phyloP scores from a whole-genome alignment of 2,113 vertebrate genomes.

The Upupa epops region DNA sequence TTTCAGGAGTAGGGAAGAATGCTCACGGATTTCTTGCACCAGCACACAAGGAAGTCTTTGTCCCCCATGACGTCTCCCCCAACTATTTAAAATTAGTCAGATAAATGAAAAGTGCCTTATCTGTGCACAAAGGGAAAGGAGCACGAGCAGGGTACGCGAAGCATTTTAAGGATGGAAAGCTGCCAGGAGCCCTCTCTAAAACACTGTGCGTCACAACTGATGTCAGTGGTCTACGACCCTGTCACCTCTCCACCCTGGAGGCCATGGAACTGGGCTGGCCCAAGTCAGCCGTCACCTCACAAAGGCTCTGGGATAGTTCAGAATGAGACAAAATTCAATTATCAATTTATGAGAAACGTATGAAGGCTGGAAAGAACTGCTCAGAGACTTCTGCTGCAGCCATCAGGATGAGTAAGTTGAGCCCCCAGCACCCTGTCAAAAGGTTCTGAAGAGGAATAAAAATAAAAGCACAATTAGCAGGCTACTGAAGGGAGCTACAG shows the following conservation, averaged over 20 bases:
- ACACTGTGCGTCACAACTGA: not conserved
- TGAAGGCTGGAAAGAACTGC: not conserved
- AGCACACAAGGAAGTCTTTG: not conserved
- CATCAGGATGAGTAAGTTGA: not conserved
- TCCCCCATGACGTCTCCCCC: rapidly evolving
- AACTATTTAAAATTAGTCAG: not conserved
- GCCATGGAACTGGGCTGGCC: not conserved
- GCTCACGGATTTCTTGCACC: not conserved
- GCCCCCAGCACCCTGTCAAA: not conserved
- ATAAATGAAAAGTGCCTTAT: not conserved
- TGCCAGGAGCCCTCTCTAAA: not conserved
- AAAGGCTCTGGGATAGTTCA: not conserved
- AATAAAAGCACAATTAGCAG: constrained; percentile 1
- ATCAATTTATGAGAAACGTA: not conserved
- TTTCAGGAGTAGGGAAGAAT: not conserved
- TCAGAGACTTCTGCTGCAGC: not conserved
- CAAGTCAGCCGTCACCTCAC: not conserved
- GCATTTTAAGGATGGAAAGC: not conserved
- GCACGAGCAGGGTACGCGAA: not conserved
- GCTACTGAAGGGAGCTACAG: not conserved
- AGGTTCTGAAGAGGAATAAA: not conserved
- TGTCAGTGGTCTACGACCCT: not conserved
- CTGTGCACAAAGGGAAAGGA: not conserved
- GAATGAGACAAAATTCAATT: not conserved
- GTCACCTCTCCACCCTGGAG: not conserved